These are phyloP conservation scores for Nowickia ferox DNA, from an alignment of 2,888 invertebrate genomes.

Conservation along the genomic window DNA sequence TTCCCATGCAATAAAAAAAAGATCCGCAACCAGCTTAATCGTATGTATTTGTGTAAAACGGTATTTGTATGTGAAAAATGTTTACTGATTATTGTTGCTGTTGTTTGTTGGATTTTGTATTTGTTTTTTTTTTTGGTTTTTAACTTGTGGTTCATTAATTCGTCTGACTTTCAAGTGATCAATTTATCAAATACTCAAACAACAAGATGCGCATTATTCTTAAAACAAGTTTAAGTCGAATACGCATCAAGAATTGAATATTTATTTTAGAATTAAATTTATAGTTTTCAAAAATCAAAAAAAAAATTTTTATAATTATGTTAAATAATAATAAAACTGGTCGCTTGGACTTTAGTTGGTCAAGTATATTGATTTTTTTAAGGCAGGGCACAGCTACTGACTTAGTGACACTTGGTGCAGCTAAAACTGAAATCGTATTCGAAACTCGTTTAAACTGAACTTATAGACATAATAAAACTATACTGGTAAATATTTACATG, in stretches of 20 bases:
- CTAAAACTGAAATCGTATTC: neutral
- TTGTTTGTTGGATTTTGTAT: neutral
- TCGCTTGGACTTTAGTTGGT: conserved; percentile 31
- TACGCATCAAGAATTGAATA: conserved; percentile 13
- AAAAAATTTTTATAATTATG: neutral
- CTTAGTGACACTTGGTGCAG: neutral
- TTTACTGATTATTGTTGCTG: conserved; percentile 8
- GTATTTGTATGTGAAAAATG: conserved; percentile 60
- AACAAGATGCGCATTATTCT: conserved; percentile 49
- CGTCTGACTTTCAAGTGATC: conserved; percentile 47
- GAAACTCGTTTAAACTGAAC: too few relatives aligned
- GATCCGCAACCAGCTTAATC: conserved; percentile 37
- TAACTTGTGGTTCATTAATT: conserved; percentile 23
- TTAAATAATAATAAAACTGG: conserved; percentile 8
- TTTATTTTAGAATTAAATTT: neutral
- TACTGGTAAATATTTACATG: too few relatives aligned
- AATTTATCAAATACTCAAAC: conserved; percentile 51
- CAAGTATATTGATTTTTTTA: conserved; percentile 41
- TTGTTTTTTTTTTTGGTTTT: neutral
- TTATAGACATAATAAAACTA: too few relatives aligned
- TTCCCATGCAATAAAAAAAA: conserved; percentile 52
- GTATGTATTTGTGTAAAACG: conserved; percentile 52
- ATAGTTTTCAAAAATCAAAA: neutral
- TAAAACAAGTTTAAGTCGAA: conserved; percentile 5
- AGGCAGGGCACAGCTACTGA: conserved; percentile 34